These are phyloP conservation scores for Lasioglossum calceatum DNA, from an alignment of 2,888 invertebrate species.

Conservation along the genomic window DNA sequence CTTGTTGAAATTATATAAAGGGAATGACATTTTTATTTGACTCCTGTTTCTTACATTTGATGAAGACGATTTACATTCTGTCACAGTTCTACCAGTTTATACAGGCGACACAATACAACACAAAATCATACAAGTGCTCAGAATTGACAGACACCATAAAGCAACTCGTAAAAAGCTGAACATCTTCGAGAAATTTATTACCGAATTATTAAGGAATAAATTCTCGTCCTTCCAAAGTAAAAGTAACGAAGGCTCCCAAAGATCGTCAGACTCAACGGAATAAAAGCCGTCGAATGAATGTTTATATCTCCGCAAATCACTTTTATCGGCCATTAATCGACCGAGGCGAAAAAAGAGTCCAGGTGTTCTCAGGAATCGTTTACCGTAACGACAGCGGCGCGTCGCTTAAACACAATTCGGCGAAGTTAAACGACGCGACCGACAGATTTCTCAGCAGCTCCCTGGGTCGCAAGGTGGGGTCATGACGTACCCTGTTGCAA, in stretches of 20 bases:
- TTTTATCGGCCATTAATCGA: slow-evolving; percentile 6
- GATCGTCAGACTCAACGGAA: background rate
- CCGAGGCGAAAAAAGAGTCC: slow-evolving; percentile 7
- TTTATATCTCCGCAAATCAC: slow-evolving; percentile 15
- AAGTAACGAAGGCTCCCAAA: background rate
- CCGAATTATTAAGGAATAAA: background rate
- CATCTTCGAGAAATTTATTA: background rate
- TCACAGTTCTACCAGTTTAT: background rate
- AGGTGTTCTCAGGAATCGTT: slow-evolving; percentile 48
- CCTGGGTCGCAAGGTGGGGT: slow-evolving; percentile 50
- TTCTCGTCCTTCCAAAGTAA: background rate
- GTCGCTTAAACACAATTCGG: slow-evolving; percentile 1
- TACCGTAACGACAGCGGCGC: slow-evolving; percentile 18
- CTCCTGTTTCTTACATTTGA: too few relatives aligned
- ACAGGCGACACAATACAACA: background rate
- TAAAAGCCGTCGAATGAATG: background rate
- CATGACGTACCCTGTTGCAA: slow-evolving; percentile 51
- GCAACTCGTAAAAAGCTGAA: background rate
- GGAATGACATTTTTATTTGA: too few relatives aligned
- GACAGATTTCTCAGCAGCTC: slow-evolving; percentile 57
- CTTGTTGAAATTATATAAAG: too few relatives aligned
- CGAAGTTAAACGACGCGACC: slow-evolving; percentile 30
- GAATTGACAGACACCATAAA: background rate
- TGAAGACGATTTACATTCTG: background rate
- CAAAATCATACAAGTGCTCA: background rate